Evolutionary conservation across 2,797 vertebrate species (phyloP).

Genomic region (Danio albolineatus): DNA sequence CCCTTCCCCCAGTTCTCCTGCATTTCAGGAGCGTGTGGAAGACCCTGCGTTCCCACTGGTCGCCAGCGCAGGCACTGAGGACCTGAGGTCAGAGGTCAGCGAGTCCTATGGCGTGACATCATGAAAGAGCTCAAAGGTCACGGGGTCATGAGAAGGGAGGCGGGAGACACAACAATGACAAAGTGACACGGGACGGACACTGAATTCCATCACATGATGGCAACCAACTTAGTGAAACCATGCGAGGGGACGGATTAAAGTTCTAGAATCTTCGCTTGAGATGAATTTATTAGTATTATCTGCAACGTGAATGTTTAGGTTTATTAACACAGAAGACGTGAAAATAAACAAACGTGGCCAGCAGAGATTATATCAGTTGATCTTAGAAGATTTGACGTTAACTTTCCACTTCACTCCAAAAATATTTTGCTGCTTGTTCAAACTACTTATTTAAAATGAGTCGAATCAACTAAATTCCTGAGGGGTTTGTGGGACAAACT

Average conservation of each 20-base stretch:
- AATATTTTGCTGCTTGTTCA: too few species aligned
- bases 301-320: neutral
- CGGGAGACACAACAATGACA: conserved; percentile 57
- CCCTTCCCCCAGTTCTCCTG: conserved; percentile 54
- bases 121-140: conserved; percentile 62
- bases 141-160: conserved; percentile 63
- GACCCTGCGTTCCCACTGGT: conserved; percentile 71
- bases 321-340: neutral
- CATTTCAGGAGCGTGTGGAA: conserved; percentile 34
- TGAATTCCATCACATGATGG: conserved; percentile 63
- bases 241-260: conserved; percentile 29
- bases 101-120: conserved; percentile 64
- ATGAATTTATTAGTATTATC: neutral
- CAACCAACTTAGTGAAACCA: conserved; percentile 63
- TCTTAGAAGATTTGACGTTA: too few species aligned
- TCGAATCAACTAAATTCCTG: too few species aligned
- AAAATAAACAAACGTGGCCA: too few species aligned
- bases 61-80: conserved; percentile 53
- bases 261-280: neutral
- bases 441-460: too few species aligned
- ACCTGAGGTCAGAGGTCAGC: conserved; percentile 64
- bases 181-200: conserved; percentile 53
- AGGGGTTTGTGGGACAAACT: too few species aligned
- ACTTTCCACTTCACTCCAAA: too few species aligned
- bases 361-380: too few species aligned